Base-by-base conservation (phyloP, 2,797 vertebrate species). In the Phalanger gymnotis region DNA sequence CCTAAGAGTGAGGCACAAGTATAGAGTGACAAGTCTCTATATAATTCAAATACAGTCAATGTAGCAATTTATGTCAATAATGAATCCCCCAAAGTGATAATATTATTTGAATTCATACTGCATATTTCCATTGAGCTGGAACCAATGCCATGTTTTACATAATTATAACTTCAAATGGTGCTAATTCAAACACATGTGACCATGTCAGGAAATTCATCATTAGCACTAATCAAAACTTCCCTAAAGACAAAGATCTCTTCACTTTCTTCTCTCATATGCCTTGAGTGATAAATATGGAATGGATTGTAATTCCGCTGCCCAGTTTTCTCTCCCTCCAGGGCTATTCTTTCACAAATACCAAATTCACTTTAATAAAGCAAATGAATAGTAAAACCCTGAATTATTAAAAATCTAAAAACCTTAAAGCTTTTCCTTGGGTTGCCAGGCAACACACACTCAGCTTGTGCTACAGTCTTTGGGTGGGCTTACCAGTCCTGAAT, bases 391-490 rank as follows among this genome's bases (percentile, higher is more conserved):
- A 97, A 97, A 94, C 54, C 93, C 92, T 92, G 96, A 94, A 96
- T 96, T 96, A 96, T 97, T 97, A 96, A 95, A 96, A 96, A 95
- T 92, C 93, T 93, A 92, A 97, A 96, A 97, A 97, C 93, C 92
- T 94, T 96, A 54, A 94, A 87, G 94, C 96, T 56, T 95, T 92
- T 94, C 92, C 54, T 55, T 95, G 92, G 93, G 98, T 98, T 98
- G 96, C 97, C 95, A 98, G 96, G 97, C 96, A 98, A 98, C 98
- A 94, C 54, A 92, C 1, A 54, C 73, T 96, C 93, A 93, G 93
- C 95, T 94, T 47, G 92, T 40, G 94, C 93, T 94, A 97, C 31
- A n/a, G 97, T 96, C 95, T 94, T 89, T 95, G 96, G 96, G 92
- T 94, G 95, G 95, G 92, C 96, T 97, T 95, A 96, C 94, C 93